Percentiles rank a stretch among this genome's conserved stretches.
Conservation (phyloP, 2,113 vertebrate genomes). For the Gnathonemus echidnorhynchus region DNA sequence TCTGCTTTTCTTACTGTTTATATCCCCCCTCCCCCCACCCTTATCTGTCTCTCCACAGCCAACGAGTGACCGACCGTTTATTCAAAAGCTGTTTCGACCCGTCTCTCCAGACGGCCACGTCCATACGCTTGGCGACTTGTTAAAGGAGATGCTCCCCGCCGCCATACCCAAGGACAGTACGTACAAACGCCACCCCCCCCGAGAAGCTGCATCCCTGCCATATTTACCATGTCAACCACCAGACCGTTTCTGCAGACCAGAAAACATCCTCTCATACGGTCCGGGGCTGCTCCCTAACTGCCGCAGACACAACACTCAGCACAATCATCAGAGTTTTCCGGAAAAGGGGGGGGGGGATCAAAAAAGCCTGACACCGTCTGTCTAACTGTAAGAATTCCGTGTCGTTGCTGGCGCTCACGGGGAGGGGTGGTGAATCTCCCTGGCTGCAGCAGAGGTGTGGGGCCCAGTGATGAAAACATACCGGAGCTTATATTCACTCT, state of each 20-base stretch:
- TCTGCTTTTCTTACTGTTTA: neutral
- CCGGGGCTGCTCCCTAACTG: neutral
- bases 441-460: neutral
- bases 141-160: conserved; percentile 80
- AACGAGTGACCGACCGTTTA: conserved; percentile 81
- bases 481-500: neutral
- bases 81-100: conserved; percentile 93
- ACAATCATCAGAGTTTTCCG: neutral
- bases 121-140: conserved; percentile 81
- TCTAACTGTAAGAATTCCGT: neutral
- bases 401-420: neutral
- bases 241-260: neutral
- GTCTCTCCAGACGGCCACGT: conserved; percentile 73
- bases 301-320: neutral
- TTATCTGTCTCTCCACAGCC: conserved; percentile 54
- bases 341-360: neutral
- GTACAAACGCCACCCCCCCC: neutral
- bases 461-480: neutral
- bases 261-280: neutral
- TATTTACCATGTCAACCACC: neutral
- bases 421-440: neutral
- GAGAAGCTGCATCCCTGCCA: neutral
- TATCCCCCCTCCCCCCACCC: neutral
- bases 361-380: neutral
- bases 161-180: conserved; percentile 76